Evolutionary conservation across 2,797 vertebrate genomes (phyloP).

Genomic region (Vipera ursinii): DNA sequence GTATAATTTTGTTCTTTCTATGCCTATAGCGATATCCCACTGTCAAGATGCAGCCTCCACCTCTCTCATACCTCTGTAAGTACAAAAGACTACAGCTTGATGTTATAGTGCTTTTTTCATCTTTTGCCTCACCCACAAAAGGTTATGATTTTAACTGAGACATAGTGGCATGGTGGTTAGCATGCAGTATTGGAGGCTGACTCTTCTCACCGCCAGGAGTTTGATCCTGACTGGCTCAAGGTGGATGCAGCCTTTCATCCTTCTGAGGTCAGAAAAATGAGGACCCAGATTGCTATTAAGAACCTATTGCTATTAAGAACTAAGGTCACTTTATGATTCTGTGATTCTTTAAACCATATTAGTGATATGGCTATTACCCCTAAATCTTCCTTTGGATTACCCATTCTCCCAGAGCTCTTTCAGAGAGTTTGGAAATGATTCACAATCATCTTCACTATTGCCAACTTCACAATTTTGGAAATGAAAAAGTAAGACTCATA

Average conservation of each 20-base stretch:
- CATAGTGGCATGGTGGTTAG: too few species aligned
- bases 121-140: not conserved
- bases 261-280: too few species aligned
- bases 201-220: too few species aligned
- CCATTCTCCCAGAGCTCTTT: not conserved
- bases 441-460: not conserved
- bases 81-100: not conserved
- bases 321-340: not conserved
- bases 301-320: not conserved
- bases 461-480: not conserved
- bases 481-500: not conserved
- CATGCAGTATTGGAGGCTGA: too few species aligned
- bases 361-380: not conserved
- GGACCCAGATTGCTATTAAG: too few species aligned
- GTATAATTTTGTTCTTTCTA: not conserved
- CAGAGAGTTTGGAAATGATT: not conserved
- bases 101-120: not conserved
- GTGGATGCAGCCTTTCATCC: too few species aligned
- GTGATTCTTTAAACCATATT: not conserved
- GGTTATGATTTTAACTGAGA: not conserved
- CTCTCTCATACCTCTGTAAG: not conserved
- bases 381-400: not conserved
- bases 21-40: not conserved
- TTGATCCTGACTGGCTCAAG: too few species aligned
- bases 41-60: not conserved